Percentiles rank a stretch among this genome's conserved stretches.
Evolutionary conservation across 1,140 invertebrate genomes (phyloP).

Genomic region (Coelopa frigida): DNA sequence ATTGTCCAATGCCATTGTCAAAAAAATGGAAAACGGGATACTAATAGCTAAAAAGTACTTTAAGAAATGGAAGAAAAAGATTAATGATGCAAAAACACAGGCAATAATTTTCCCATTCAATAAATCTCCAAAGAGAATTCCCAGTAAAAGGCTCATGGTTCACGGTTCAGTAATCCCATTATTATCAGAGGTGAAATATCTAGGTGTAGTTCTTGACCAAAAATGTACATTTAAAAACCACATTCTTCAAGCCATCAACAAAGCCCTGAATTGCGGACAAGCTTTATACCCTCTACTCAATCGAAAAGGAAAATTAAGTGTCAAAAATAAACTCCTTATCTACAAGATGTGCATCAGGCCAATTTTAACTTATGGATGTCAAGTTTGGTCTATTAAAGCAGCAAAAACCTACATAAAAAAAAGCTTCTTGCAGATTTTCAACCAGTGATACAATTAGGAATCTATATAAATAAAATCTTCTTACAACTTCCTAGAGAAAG

Average conservation of each 20-base stretch:
- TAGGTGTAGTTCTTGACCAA: too few relatives aligned
- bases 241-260: not conserved
- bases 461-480: too few relatives aligned
- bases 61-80: not conserved
- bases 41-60: not conserved
- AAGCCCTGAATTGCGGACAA: not conserved
- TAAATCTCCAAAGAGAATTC: not conserved
- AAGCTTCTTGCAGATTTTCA: too few relatives aligned
- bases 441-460: too few relatives aligned
- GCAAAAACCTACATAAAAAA: not conserved
- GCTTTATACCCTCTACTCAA: not conserved
- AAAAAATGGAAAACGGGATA: not conserved
- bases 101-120: too few relatives aligned
- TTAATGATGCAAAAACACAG: too few relatives aligned
- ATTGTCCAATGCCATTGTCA: not conserved
- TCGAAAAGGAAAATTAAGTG: not conserved
- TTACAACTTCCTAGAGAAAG: too few relatives aligned
- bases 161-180: not conserved
- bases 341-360: constrained; percentile 7
- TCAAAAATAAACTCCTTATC: not conserved
- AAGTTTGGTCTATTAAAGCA: not conserved
- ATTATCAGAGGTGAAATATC: too few relatives aligned
- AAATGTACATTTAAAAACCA: constrained; percentile 1
- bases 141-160: not conserved
- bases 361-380: constrained; percentile 6